These are phyloP conservation scores for Belonocnema kinseyi DNA, from an alignment of 1,140 invertebrate genomes.

Conservation along the genomic window DNA sequence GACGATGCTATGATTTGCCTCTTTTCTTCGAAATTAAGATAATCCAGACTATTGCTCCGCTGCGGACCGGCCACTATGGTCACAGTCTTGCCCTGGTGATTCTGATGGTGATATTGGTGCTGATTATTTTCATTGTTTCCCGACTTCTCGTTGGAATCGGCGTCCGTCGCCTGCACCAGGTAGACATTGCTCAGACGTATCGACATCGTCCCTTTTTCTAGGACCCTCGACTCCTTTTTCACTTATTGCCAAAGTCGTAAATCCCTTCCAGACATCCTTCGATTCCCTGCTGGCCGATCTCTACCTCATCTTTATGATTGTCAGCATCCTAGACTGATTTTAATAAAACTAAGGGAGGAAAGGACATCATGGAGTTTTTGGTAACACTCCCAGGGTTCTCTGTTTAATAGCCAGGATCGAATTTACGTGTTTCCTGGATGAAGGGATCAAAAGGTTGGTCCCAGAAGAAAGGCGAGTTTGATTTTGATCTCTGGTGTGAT, in stretches of 20 bases:
- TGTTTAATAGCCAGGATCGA: too few species aligned
- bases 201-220: slow-evolving; percentile 61
- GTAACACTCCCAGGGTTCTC: too few species aligned
- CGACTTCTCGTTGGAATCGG: slow-evolving; percentile 62
- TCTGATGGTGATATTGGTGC: slow-evolving; percentile 71
- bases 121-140: slow-evolving; percentile 58
- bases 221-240: slow-evolving; percentile 28
- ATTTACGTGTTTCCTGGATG: too few species aligned
- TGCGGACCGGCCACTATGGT: slow-evolving; percentile 81
- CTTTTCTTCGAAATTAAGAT: slow-evolving; percentile 93
- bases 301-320: not conserved
- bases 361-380: too few species aligned
- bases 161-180: slow-evolving; percentile 62
- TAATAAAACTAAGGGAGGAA: too few species aligned
- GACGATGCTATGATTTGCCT: slow-evolving; percentile 91
- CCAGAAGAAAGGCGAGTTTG: not conserved
- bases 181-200: slow-evolving; percentile 73
- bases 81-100: slow-evolving; percentile 77
- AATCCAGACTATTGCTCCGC: slow-evolving; percentile 90
- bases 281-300: not conserved
- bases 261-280: not conserved
- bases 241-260: not conserved
- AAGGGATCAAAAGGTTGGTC: not conserved
- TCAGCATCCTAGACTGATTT: too few species aligned
- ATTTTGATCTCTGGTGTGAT: not conserved